Conservation (phyloP, 2,888 invertebrate species). For the Rosalia funebris region DNA sequence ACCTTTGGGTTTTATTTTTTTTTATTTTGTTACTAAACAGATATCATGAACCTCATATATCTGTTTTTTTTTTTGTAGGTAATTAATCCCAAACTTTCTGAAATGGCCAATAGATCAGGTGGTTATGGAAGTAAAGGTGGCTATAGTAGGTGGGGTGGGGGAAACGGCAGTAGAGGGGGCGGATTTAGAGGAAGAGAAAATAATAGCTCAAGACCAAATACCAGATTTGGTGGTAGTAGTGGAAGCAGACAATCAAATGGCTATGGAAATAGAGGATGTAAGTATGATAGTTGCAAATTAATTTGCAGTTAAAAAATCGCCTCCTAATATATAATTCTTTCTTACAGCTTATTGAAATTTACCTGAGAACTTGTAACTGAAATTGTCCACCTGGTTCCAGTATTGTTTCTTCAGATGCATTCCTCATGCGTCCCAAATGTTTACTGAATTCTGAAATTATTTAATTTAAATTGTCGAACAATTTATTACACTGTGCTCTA, state of each 20-base stretch:
- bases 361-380: not conserved
- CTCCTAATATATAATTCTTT: slow-evolving; percentile 38
- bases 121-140: slow-evolving; percentile 70
- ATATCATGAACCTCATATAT: too few relatives aligned
- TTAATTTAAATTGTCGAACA: too few relatives aligned
- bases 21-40: too few relatives aligned
- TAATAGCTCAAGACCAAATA: slow-evolving; percentile 37
- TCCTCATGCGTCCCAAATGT: slow-evolving; percentile 45
- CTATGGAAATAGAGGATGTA: slow-evolving; percentile 41
- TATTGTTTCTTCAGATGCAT: slow-evolving; percentile 52
- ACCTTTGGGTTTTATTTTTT: too few relatives aligned
- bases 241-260: slow-evolving; percentile 33
- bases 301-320: not conserved
- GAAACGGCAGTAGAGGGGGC: slow-evolving; percentile 56
- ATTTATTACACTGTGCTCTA: too few relatives aligned
- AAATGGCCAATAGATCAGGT: slow-evolving; percentile 75
- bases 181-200: slow-evolving; percentile 52
- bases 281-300: slow-evolving; percentile 21
- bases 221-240: slow-evolving; percentile 31
- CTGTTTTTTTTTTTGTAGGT: slow-evolving; percentile 69
- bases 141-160: slow-evolving; percentile 54
- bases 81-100: slow-evolving; percentile 85
- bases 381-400: slow-evolving; percentile 28
- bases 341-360: slow-evolving; percentile 58
- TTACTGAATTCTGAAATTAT: too few relatives aligned